These are phyloP conservation scores for Cepaea hortensis DNA, from an alignment of 2,888 invertebrate species.

Conservation along the genomic window DNA sequence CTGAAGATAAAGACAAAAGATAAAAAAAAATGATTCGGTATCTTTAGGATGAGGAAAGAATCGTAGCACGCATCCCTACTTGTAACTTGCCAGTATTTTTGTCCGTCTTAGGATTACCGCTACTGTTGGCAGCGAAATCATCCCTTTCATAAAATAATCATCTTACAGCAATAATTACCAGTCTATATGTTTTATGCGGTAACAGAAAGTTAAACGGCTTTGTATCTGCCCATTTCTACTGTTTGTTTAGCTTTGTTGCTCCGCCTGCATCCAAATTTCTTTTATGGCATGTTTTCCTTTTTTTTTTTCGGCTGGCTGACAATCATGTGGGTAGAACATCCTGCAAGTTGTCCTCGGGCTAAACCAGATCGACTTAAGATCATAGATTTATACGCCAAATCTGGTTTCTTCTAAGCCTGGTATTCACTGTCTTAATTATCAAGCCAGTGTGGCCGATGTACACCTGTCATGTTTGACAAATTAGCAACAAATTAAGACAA, in stretches of 20 bases:
- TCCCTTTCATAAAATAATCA: slow-evolving; percentile 2
- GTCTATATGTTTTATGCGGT: neutral
- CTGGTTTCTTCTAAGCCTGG: neutral
- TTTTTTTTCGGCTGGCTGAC: neutral
- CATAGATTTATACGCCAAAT: slow-evolving; percentile 1
- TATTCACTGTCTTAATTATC: slow-evolving; percentile 7
- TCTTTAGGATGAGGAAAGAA: neutral
- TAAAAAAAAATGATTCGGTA: neutral
- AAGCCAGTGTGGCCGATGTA: neutral
- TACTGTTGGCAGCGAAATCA: neutral
- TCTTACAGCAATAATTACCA: neutral
- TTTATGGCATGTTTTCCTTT: no score
- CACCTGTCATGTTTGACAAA: neutral
- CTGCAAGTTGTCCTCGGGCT: neutral
- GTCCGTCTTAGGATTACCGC: neutral
- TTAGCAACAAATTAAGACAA: neutral
- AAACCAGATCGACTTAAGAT: slow-evolving; percentile 6
- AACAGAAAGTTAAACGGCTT: neutral
- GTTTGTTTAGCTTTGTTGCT: neutral
- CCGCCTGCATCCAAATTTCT: neutral
- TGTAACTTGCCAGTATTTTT: no score
- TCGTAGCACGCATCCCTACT: neutral
- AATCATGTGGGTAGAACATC: neutral
- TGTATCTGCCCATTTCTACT: neutral
- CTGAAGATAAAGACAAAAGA: neutral